Percentiles rank a stretch among this genome's conserved stretches.
phyloP scores from a whole-genome alignment of 2,888 invertebrate genomes.

The Xylocampa areola region DNA sequence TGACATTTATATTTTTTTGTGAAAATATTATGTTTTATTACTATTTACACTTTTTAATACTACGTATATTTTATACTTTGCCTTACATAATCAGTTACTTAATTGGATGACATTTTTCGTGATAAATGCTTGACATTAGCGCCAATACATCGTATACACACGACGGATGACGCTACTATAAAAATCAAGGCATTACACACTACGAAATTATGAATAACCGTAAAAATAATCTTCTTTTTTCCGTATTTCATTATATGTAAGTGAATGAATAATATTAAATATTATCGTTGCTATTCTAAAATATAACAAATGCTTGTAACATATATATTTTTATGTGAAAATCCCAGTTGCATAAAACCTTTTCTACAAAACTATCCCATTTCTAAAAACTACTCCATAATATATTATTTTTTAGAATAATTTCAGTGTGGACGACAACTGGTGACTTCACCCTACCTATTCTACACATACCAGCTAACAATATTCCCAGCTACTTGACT shows the following conservation, averaged over 20 bases:
- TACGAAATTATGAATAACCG: slow-evolving; percentile 1
- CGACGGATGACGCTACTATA: slow-evolving; percentile 22
- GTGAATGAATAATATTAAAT: slow-evolving; percentile 29
- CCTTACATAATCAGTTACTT: slow-evolving; percentile 19
- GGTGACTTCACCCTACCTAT: slow-evolving; percentile 25
- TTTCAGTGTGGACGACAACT: slow-evolving; percentile 4
- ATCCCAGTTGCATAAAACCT: slow-evolving; percentile 18
- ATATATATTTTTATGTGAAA: slow-evolving; percentile 23
- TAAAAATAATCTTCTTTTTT: slow-evolving; percentile 2
- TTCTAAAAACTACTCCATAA: background rate
- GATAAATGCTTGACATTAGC: slow-evolving; percentile 20
- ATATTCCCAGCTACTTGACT: slow-evolving; percentile 61
- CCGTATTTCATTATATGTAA: slow-evolving; percentile 16
- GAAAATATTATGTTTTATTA: slow-evolving; percentile 26
- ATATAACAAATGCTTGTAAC: slow-evolving; percentile 67
- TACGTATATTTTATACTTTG: slow-evolving; percentile 8
- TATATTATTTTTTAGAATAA: background rate
- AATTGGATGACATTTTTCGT: slow-evolving; percentile 21
- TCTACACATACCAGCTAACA: slow-evolving; percentile 48
- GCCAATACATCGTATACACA: background rate
- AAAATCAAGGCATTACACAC: slow-evolving; percentile 3
- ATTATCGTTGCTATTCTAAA: slow-evolving; percentile 54
- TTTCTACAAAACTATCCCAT: slow-evolving; percentile 3
- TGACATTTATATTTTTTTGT: slow-evolving; percentile 30
- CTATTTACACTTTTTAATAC: slow-evolving; percentile 51